A percentile compares a stretch with the other conserved stretches of the same genome.
Conservation (phyloP, 2,113 vertebrate genomes). For the Cervus canadensis region DNA sequence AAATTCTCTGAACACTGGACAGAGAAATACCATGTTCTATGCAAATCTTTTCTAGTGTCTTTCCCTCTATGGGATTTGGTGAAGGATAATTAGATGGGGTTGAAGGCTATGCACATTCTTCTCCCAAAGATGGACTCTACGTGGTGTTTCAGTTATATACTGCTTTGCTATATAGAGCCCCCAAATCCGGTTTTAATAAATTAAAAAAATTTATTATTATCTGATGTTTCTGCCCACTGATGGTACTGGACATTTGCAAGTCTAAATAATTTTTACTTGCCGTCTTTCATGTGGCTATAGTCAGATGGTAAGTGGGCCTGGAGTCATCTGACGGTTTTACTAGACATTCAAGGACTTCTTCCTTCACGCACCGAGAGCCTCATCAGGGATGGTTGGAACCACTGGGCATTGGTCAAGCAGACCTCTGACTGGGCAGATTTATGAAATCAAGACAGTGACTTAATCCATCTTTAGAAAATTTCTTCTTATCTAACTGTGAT, state of each 20-base stretch:
- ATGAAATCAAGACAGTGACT: neutral
- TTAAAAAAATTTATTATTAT: neutral
- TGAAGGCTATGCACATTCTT: conserved; percentile 69
- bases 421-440: neutral
- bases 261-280: neutral
- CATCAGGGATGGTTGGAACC: neutral
- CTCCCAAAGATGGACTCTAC: neutral
- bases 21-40: conserved; percentile 83
- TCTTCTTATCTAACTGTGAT: neutral
- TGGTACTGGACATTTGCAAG: neutral
- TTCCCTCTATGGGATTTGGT: conserved; percentile 84
- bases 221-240: neutral
- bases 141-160: neutral
- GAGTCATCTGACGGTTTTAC: neutral
- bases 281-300: neutral
- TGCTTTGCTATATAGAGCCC: neutral
- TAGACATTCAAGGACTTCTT: neutral
- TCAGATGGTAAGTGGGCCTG: neutral
- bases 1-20: conserved; percentile 84
- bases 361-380: neutral
- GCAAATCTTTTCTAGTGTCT: conserved; percentile 86
- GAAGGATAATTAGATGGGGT: conserved; percentile 77
- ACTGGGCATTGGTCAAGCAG: neutral
- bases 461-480: neutral
- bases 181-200: neutral